A percentile compares a stretch with the other conserved stretches of the same genome.
These are phyloP conservation scores for Pseudomyrmex flavicornis DNA, from an alignment of 1,140 invertebrate genomes.

Conservation along the genomic window DNA sequence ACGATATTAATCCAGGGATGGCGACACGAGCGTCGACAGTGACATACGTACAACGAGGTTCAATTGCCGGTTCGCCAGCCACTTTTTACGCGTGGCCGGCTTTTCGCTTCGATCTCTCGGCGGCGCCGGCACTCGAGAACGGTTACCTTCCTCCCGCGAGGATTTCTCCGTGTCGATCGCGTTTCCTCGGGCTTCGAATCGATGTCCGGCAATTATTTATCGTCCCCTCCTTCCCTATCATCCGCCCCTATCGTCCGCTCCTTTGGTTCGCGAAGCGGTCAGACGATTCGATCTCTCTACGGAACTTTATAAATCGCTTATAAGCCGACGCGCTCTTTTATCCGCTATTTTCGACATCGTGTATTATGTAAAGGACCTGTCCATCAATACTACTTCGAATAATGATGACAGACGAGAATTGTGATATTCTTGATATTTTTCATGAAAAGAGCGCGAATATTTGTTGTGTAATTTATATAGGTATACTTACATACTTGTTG, in stretches of 20 bases:
- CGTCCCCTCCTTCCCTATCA: constrained; percentile 24
- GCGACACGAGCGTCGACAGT: constrained; percentile 43
- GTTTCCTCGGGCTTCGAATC: constrained; percentile 53
- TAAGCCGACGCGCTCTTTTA: constrained; percentile 25
- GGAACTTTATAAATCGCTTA: constrained; percentile 53
- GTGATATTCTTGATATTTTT: background rate
- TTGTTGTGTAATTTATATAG: too few species aligned
- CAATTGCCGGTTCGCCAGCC: constrained; percentile 38
- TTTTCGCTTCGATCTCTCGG: constrained; percentile 20
- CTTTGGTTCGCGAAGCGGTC: constrained; percentile 31
- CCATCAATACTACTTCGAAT: background rate
- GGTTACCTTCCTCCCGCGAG: constrained; percentile 30
- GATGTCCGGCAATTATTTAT: constrained; percentile 61
- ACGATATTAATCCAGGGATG: constrained; percentile 52
- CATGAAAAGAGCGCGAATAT: background rate
- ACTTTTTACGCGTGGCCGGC: constrained; percentile 41
- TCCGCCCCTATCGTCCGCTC: constrained; percentile 43
- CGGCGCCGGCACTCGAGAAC: constrained; percentile 14
- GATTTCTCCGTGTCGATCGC: constrained; percentile 55
- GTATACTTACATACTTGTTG: too few species aligned
- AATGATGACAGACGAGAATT: background rate
- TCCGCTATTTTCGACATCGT: background rate
- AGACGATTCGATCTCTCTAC: constrained; percentile 28
- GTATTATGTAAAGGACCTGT: background rate
- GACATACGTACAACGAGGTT: constrained; percentile 53